These are phyloP conservation scores for Pecten maximus DNA, from an alignment of 2,888 invertebrate species.

Conservation along the genomic window DNA sequence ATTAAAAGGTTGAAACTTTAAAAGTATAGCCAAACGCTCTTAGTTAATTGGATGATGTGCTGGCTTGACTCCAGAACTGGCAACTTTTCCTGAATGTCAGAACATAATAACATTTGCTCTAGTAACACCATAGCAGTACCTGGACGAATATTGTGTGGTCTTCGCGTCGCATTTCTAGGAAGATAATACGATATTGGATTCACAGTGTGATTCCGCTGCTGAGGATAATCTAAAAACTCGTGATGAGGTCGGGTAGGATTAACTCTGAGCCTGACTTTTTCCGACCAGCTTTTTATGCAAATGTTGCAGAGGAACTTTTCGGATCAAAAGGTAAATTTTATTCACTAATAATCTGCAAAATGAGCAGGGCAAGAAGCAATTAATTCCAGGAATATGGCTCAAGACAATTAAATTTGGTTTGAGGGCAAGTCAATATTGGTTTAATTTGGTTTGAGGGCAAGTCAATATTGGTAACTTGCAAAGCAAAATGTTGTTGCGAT, in stretches of 20 bases:
- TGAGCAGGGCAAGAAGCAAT: too few relatives aligned
- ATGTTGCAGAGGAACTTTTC: slow-evolving; percentile 49
- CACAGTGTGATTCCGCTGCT: neutral
- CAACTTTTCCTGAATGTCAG: neutral
- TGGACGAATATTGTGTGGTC: neutral
- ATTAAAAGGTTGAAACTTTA: neutral
- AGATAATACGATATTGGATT: neutral
- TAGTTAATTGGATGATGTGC: slow-evolving; percentile 7
- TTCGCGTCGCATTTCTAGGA: neutral
- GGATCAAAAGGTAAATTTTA: slow-evolving; percentile 46
- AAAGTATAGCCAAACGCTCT: neutral
- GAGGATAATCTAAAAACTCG: neutral
- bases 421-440: too few relatives aligned
- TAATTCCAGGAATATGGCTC: too few relatives aligned
- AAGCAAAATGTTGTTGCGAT: too few relatives aligned
- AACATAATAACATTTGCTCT: neutral
- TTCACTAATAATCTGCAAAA: too few relatives aligned
- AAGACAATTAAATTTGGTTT: too few relatives aligned
- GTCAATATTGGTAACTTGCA: too few relatives aligned
- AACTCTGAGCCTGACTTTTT: slow-evolving; percentile 54
- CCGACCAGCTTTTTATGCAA: slow-evolving; percentile 49
- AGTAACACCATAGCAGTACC: neutral
- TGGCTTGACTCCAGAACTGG: neutral
- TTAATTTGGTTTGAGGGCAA: too few relatives aligned
- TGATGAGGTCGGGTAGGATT: neutral